These are phyloP conservation scores for Lacerta viridis DNA, from an alignment of 2,797 vertebrate species.

Conservation along the genomic window DNA sequence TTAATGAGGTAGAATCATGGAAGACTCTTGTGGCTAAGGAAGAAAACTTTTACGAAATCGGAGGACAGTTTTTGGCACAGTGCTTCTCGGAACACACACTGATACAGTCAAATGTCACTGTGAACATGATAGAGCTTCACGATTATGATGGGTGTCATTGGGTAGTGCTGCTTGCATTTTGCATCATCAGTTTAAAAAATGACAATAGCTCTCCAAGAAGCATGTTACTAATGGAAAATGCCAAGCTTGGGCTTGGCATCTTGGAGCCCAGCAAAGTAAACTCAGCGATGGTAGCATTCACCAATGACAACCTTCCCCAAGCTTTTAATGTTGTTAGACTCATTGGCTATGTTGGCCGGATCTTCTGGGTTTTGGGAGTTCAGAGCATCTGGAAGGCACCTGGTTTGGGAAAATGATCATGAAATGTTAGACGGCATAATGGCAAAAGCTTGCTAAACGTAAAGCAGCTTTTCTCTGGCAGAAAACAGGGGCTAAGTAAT, in stretches of 20 bases:
- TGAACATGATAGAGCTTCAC: background rate
- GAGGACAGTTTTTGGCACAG: background rate
- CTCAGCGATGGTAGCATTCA: no score
- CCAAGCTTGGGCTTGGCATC: background rate
- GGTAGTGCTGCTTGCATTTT: no score
- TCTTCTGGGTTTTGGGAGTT: background rate
- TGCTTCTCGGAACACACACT: background rate
- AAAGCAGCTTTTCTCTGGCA: background rate
- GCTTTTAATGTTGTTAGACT: background rate
- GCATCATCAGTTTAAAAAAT: background rate
- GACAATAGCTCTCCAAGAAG: background rate
- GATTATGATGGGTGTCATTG: background rate
- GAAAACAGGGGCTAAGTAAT: background rate
- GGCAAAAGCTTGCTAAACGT: background rate
- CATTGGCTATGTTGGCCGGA: background rate
- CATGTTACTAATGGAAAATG: background rate
- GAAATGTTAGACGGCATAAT: background rate
- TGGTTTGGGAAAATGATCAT: background rate
- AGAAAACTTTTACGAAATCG: no score
- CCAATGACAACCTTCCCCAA: background rate
- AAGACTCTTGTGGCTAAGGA: no score
- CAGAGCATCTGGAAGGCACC: no score
- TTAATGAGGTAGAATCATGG: no score
- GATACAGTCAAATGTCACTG: background rate
- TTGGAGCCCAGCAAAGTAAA: no score